Percentiles rank a stretch among this genome's conserved stretches.
These are phyloP conservation scores for Trachelus troglodyta DNA, from an alignment of 2,888 invertebrate genomes.

Conservation along the genomic window DNA sequence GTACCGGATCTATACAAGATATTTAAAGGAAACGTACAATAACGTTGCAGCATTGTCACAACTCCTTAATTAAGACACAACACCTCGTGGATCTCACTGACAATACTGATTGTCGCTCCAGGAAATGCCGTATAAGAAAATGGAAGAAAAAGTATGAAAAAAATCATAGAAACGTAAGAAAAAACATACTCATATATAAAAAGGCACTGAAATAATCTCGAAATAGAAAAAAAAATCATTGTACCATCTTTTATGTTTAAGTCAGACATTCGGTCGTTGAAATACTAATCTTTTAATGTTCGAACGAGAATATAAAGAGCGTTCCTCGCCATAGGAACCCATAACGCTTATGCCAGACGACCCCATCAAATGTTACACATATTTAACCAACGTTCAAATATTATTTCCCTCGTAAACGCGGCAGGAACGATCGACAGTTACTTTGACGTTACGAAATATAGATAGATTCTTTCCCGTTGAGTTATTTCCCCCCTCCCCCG, in stretches of 20 bases:
- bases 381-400: conserved; percentile 37
- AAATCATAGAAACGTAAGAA: neutral
- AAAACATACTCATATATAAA: neutral
- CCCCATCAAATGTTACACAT: conserved; percentile 41
- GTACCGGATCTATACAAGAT: neutral
- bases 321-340: conserved; percentile 5
- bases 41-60: neutral
- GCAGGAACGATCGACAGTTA: conserved; percentile 37
- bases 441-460: conserved; percentile 25
- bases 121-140: neutral
- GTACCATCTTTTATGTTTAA: neutral
- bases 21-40: neutral
- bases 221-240: neutral
- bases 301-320: conserved; percentile 7
- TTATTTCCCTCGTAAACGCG: conserved; percentile 40
- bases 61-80: neutral
- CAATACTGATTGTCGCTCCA: neutral
- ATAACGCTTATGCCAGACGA: conserved; percentile 32
- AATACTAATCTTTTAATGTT: conserved; percentile 13
- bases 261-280: neutral
- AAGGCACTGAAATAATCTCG: neutral
- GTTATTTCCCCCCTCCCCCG: neutral
- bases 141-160: neutral
- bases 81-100: neutral
- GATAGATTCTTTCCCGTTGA: neutral